phyloP scores from a whole-genome alignment of 2,888 invertebrate genomes.

The Tenodera sinensis region DNA sequence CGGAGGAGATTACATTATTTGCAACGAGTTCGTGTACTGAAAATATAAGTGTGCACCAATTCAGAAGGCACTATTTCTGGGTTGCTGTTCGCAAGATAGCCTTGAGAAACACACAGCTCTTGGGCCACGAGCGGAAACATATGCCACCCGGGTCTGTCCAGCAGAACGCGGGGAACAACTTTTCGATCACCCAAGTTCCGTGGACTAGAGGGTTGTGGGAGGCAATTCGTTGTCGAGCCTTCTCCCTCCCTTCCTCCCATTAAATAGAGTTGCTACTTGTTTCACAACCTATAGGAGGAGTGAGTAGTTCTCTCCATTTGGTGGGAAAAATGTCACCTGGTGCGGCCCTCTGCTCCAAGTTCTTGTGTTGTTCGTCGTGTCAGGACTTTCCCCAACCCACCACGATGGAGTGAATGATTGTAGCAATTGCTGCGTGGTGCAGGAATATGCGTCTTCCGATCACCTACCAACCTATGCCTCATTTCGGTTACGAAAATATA shows the following conservation, averaged over 20 bases:
- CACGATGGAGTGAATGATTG: background rate
- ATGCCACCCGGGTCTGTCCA: background rate
- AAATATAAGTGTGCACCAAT: background rate
- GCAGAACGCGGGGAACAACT: background rate
- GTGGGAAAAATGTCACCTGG: background rate
- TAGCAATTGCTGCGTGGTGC: background rate
- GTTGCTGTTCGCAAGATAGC: background rate
- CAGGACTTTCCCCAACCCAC: background rate
- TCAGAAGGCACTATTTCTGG: background rate
- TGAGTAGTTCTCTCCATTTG: background rate
- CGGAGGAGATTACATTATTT: too few relatives aligned
- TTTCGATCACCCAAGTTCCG: background rate
- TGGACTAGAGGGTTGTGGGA: background rate
- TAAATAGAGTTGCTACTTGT: background rate
- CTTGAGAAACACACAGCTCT: background rate
- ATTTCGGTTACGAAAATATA: background rate
- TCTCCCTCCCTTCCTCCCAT: background rate
- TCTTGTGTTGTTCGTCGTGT: background rate
- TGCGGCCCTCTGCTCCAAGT: background rate
- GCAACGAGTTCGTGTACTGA: too few relatives aligned
- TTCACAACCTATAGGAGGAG: background rate
- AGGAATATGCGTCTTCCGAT: background rate
- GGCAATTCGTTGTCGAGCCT: background rate
- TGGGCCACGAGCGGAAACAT: background rate
- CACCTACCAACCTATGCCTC: background rate